Base-by-base conservation (phyloP, 2,113 vertebrate genomes). In the Eleginops maclovinus region DNA sequence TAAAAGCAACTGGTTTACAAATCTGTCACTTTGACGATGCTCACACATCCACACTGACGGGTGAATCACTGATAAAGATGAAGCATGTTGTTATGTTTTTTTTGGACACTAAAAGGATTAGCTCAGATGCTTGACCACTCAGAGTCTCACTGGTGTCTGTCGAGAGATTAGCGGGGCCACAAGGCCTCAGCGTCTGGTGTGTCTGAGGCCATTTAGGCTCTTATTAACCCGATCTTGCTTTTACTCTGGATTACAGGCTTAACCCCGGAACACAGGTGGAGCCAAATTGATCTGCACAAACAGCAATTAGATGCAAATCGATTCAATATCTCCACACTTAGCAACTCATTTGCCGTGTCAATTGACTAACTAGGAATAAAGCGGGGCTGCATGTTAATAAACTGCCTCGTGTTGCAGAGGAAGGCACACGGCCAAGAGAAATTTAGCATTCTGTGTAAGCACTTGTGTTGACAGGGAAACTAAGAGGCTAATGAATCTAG, bases 191-290 rank as follows among this genome's bases (percentile, higher is more conserved):
- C 22, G 50, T 49, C 9, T 44, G 60, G 49, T 51, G 68, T 43
- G 72, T 84, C 75, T 54, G 60, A 67, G 50, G 71, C 67, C 74
- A 64, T 63, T 82, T 50, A 55, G 75, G 63, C 67, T 68, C 74
- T 60, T 40, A 85, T 79, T 75, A 84, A 79, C 26, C 60, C 19
- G 1, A 26, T 65, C 72, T 68, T 31, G 81, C 71, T 79, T 75
- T 76, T 60, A 53, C 68, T 79, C 58, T 49, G 85, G 90, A 90
- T 90, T 87, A 89, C 75, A 41, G 82, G 66, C 44, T 92, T 88
- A 87, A 80, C 88, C 75, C 49, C 3, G 36, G 72, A 58, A 77
- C 79, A 41, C 65, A 11, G 26, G 63, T 1, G 7, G 54, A 79
- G 49, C 41, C 50, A 41, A 44, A 85, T 72, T 70, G 87, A 86